Base-by-base conservation (phyloP, 2,113 vertebrate species). In the Sorex araneus region DNA sequence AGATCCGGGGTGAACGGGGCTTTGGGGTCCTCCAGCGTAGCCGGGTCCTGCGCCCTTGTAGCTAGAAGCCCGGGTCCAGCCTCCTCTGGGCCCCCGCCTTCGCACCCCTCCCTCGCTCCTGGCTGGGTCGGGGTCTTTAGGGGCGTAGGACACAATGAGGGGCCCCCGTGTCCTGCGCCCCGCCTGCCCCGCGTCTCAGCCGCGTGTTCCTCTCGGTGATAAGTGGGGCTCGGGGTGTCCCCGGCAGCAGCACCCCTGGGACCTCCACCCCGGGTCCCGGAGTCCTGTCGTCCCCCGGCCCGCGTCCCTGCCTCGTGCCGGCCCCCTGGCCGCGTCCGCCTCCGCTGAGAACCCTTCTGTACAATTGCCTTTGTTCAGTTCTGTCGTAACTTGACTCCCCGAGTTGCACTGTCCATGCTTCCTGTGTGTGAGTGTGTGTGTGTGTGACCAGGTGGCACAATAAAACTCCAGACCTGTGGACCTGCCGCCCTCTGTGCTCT, bases 321-420 rank as follows among this genome's bases (percentile, higher is more conserved):
- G 40, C 40, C 40, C 40, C 40, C 4, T 40, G 40, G 40, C 40
- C 40, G 9, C 74, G 84, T 45, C 63, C 80, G 89, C 95, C 94
- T 87, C 93, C 94, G 94, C 94, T 87, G 92, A 92, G 88, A 92
- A 90, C 86, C 92, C 92, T 93, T 73, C 89, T 92, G 94, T 95
- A 96, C 95, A 73, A 91, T 95, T 94, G 94, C 95, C 96, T 95
- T 23, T 96, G 95, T 95, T 96, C 94, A 95, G 91, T 95, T 96
- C 95, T 92, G 92, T 92, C 94, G 94, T 96, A 91, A 96, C 93
- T 93, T 93, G 96, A 96, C 86, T 71, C 15, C 84, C 34, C 94
- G 83, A 92, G 89, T 92, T 95, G 92, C 92, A 94, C 95, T 96
- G 95, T 91, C 80, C 94, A 93, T 95, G 89, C 95, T 96, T 95